These are phyloP conservation scores for Mythimna ferrago DNA, from an alignment of 2,888 invertebrate genomes.

Conservation along the genomic window DNA sequence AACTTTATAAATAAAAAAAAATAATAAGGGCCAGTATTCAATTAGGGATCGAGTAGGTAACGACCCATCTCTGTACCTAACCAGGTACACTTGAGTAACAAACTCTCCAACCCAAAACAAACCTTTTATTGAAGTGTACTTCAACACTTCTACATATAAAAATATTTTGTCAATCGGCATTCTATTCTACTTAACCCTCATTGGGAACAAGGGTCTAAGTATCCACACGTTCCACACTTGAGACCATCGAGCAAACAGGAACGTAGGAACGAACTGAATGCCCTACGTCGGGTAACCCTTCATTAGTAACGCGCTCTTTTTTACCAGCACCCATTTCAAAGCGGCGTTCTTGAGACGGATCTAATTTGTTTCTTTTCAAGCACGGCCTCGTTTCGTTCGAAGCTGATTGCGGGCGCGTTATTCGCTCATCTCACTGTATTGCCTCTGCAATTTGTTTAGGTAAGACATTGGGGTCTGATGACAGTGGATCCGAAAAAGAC, in stretches of 20 bases:
- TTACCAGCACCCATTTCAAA: slow-evolving; percentile 80
- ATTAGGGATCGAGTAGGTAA: slow-evolving; percentile 19
- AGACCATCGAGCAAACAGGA: slow-evolving; percentile 46
- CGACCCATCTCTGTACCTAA: slow-evolving; percentile 16
- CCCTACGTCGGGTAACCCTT: slow-evolving; percentile 78
- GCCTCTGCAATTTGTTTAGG: slow-evolving; percentile 80
- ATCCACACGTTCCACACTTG: slow-evolving; percentile 46
- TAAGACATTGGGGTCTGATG: slow-evolving; percentile 71
- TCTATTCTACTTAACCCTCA: slow-evolving; percentile 47
- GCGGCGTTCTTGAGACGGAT: slow-evolving; percentile 85
- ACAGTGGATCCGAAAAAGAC: slow-evolving; percentile 60
- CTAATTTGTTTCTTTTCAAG: slow-evolving; percentile 89
- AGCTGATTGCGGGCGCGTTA: slow-evolving; percentile 81
- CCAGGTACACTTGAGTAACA: background rate
- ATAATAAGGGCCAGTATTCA: slow-evolving; percentile 20
- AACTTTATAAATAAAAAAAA: slow-evolving; percentile 28
- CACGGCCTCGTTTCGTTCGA: slow-evolving; percentile 77
- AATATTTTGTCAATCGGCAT: slow-evolving; percentile 48
- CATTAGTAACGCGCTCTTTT: slow-evolving; percentile 83
- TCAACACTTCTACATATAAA: slow-evolving; percentile 47
- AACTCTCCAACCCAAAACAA: slow-evolving; percentile 41
- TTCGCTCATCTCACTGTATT: slow-evolving; percentile 77
- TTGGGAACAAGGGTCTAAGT: slow-evolving; percentile 54
- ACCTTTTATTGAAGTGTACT: slow-evolving; percentile 40
- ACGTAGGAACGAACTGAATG: slow-evolving; percentile 52